These are phyloP conservation scores for Monodelphis domestica DNA, from an alignment of 2,797 vertebrate species.

Conservation along the genomic window DNA sequence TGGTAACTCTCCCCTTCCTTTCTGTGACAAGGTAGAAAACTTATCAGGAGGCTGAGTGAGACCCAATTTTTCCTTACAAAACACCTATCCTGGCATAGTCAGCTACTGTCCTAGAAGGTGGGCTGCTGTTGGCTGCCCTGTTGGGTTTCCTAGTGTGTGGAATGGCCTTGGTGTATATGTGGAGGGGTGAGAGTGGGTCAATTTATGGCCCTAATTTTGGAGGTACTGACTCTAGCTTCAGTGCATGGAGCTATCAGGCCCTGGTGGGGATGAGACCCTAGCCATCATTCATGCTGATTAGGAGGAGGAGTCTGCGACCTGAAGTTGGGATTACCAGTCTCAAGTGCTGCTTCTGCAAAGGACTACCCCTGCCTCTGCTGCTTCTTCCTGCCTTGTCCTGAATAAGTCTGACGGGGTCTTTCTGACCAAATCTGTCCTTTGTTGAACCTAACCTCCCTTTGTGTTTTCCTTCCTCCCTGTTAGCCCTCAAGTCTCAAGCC, in stretches of 20 bases:
- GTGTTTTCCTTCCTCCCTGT: not conserved
- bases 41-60: not conserved
- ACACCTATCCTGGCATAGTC: not conserved
- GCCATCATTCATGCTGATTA: not conserved
- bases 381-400: not conserved
- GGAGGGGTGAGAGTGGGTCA: not conserved
- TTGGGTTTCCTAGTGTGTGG: not conserved
- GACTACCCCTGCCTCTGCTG: not conserved
- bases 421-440: not conserved
- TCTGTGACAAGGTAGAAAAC: not conserved
- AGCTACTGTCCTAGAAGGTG: not conserved
- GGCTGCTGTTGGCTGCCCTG: not conserved
- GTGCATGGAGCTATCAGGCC: not conserved
- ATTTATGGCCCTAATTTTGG: not conserved
- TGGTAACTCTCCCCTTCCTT: not conserved
- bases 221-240: not conserved
- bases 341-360: not conserved
- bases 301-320: not conserved
- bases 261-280: not conserved
- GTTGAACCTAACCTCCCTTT: not conserved
- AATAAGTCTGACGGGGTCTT: not conserved
- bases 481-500: not conserved
- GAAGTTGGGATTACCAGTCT: not conserved
- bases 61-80: not conserved
- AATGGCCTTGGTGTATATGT: not conserved